Evolutionary conservation across 2,113 vertebrate genomes (phyloP), one percentile per base, ranked within the genome.

Genomic region (Cathartes aura): DNA sequence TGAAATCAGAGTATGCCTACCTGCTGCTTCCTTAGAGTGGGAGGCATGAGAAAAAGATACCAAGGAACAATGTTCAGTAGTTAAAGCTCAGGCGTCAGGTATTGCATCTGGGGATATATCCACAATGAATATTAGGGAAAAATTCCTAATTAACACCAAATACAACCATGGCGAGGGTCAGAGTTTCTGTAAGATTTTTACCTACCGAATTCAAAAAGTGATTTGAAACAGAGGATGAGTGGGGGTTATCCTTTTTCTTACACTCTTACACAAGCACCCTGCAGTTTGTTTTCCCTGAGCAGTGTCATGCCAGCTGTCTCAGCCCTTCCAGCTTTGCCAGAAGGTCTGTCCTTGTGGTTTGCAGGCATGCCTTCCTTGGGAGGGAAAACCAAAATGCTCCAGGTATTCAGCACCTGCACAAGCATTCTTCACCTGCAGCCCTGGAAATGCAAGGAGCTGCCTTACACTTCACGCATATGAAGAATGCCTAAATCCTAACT

Each of bases 311-410:
- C 19, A 42, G 71, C 12, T 1, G 3, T 38, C 32, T 73, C 47
- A 50, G 29, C 40, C 30, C n/a, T 80, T 86, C 52, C 73, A 70
- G 38, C 20, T 70, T 62, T 62, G 55, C 53, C 55, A 82, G 38
- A 55, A 80, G n/a, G n/a, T 56, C 38, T 74, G 50, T 48, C 70
- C 59, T 59, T 66, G 47, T 24, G 38, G 59, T 70, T n/a, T 59
- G 26, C 50, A 76, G 53, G 38, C 29, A 64, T 47, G 32, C n/a
- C 26, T 88, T 52, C 66, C 55, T n/a, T 36, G 42, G 73, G 50
- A 90, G 48, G n/a, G 56, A 91, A 96, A 84, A 66, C 27, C 42
- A 79, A 87, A 91, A n/a, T 15, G 36, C 78, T 79, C 56, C 78
- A 88, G 59, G 74, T 73, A 71, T 29, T 58, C 52, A 64, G 60